These are phyloP conservation scores for Hassar affinis DNA, from an alignment of 2,113 vertebrate species.

Conservation along the genomic window DNA sequence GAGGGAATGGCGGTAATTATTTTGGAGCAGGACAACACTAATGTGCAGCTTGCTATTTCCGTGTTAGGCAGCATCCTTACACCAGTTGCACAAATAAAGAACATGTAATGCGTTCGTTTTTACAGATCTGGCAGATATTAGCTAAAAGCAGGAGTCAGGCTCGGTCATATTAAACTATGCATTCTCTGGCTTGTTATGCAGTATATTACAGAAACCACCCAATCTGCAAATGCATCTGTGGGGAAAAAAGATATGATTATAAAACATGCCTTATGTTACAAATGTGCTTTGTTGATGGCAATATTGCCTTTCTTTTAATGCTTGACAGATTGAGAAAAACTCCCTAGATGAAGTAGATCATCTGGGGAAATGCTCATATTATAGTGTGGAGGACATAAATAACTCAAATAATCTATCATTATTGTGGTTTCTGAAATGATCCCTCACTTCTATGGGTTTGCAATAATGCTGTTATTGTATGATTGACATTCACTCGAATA, in stretches of 20 bases:
- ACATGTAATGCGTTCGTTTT: constrained; percentile 29
- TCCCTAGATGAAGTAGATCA: not conserved
- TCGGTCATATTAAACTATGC: not conserved
- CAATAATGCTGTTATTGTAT: not conserved
- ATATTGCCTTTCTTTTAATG: not conserved
- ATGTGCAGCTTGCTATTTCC: constrained; percentile 39
- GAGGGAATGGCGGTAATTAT: constrained; percentile 57
- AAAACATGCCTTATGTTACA: not conserved
- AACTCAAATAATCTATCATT: not conserved
- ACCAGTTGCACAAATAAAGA: constrained; percentile 50
- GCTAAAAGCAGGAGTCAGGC: constrained; percentile 35
- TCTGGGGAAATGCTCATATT: not conserved
- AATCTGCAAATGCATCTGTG: not conserved
- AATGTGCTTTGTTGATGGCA: not conserved
- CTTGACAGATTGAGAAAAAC: not conserved
- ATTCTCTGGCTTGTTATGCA: constrained; percentile 25
- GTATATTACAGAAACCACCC: not conserved
- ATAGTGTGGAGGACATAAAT: not conserved
- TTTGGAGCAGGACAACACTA: constrained; percentile 48
- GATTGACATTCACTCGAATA: not conserved
- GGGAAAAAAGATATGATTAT: not conserved
- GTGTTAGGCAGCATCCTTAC: constrained; percentile 13
- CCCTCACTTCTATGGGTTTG: not conserved
- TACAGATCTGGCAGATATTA: constrained; percentile 39
- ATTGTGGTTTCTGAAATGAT: not conserved